phyloP scores from a whole-genome alignment of 2,888 invertebrate genomes.

The Rotaria sp. region DNA sequence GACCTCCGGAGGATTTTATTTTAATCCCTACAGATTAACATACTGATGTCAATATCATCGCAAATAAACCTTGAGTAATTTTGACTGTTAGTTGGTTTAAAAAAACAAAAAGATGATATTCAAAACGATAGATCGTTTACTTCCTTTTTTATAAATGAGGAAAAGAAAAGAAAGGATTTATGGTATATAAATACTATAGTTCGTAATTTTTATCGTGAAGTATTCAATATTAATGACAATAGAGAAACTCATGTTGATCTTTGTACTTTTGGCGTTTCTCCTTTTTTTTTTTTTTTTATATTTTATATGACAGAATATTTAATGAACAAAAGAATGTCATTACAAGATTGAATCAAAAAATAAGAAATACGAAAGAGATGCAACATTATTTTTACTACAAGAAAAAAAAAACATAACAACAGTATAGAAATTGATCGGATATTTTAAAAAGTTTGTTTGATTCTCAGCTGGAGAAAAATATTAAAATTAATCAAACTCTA shows the following conservation, averaged over 20 bases:
- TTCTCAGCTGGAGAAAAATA: no score
- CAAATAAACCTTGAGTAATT: not conserved
- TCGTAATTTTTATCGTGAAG: not conserved
- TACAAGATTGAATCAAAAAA: not conserved
- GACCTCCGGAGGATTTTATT: not conserved
- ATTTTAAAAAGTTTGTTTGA: not conserved
- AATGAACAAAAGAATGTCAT: not conserved
- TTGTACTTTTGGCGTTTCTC: not conserved
- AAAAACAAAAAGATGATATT: not conserved
- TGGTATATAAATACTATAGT: not conserved
- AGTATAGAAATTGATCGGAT: not conserved
- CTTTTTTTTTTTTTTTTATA: not conserved
- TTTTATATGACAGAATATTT: not conserved
- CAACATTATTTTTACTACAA: not conserved
- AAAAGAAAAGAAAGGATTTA: not conserved
- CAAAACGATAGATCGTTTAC: not conserved
- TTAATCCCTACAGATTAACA: not conserved
- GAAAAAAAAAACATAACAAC: not conserved
- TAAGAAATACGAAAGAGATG: no score
- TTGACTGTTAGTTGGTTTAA: not conserved
- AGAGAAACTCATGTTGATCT: not conserved
- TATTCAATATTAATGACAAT: not conserved
- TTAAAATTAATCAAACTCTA: no score
- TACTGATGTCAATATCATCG: not conserved
- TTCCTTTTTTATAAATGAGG: not conserved